Base-by-base conservation (phyloP, 2,113 vertebrate genomes). In the Pachyramphus minor region DNA sequence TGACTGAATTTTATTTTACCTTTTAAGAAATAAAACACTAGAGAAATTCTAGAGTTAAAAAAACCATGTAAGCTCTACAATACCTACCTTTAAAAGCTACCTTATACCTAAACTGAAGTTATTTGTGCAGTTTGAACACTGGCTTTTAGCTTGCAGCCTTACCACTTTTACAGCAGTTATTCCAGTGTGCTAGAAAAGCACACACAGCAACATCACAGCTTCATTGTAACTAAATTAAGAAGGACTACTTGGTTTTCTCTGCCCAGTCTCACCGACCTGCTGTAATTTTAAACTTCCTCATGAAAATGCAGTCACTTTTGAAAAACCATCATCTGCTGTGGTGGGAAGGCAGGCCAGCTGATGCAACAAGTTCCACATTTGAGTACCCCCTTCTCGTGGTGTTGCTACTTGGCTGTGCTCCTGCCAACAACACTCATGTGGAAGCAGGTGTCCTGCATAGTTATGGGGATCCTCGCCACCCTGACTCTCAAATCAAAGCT, bases 21-120 rank as follows among this genome's bases (percentile, higher is more conserved):
- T 64, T 91, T 78, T 49, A 89, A 93, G 80, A 91, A 89, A 76
- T 41, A 9, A 76, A 84, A 86, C 50, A 74, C 42, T 82, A 30
- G 10, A 64, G 23, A 69, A 86, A 84, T 17, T 68, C 4, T 13
- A 19, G 27, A 84, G 16, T 56, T 59, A 24, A 68, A 87, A 79
- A 53, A 28, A 33, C 12, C 8, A 0, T 19, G 23, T 35, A 74
- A 88, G 22, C 33, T 41, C 11, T 76, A 64, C 23, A 87, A 64
- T 18, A 64, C 11, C 8, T 75, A 49, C 17, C 59, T 90, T 85
- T 58, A 67, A 77, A 85, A 72, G 39, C 22, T 76, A 30, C 24
- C 19, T 58, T 47, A 31, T 41, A 47, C 19, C 11, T n/a, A 74
- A 37, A 86, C 9, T 7, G 9, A 75, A 78, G 39, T 41, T 56